Base-by-base conservation (phyloP, 1,140 invertebrate species). In the Geopemphigus sp. region DNA sequence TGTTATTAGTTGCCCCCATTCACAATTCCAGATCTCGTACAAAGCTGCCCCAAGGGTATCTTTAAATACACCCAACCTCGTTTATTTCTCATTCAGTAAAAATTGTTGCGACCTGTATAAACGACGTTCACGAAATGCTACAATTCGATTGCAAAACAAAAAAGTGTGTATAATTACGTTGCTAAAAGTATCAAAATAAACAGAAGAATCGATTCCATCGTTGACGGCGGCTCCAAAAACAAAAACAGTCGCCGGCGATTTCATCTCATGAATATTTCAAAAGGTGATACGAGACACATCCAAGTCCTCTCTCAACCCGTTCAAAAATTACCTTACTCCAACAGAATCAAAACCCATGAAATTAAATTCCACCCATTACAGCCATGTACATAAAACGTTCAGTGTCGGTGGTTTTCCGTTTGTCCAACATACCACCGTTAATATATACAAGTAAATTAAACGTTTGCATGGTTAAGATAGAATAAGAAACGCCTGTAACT, bases 281-380 rank as follows among this genome's bases (percentile, higher is more conserved):
- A 59, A 59, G 29, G 15, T 22, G 10, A 6, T 26, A 78, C 39
- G 24, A 29, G 4, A 29, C 57, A 50, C 11, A 6, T 17, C 39
- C 39, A n/a, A 29, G n/a, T 61, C 39, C 56, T 19, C 57, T 47
- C 32, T 78, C 50, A 78, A 63, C 57, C 57, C 39, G 5, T 39
- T 78, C 39, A 45, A 78, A 72, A 78, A 50, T 24, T 61, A 59
- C 57, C 57, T 61, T 39, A 47, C 57, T 78, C 26, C 24, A 29
- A 72, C 47, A 24, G 57, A 78, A 78, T 78, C 74, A 78, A 78
- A 78, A 78, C 54, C 74, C 74, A 78, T 78, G 74, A 78, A 78
- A 78, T 78, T 78, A 78, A 78, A 78, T 78, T 78, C 59, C 32
- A 24, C n/a, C 73, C 57, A 59, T 78, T 78, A 63, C 47, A 61